Evolutionary conservation across 2,888 invertebrate species (phyloP).

Genomic region (Conchocele bisecta): DNA sequence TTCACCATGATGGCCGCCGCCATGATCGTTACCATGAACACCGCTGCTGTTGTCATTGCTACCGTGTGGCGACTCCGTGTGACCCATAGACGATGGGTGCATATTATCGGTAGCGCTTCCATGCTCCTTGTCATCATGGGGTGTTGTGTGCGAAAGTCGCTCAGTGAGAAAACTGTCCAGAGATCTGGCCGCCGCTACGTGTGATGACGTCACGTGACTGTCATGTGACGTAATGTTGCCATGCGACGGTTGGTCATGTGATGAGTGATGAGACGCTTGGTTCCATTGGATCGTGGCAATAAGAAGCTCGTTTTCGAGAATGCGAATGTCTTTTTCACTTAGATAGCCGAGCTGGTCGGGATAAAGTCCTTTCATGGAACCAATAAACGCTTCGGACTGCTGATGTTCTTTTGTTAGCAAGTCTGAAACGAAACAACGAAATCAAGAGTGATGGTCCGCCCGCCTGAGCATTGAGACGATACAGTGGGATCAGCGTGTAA

Average conservation of each 20-base stretch:
- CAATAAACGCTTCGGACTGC: conserved; percentile 47
- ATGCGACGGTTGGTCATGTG: too few relatives aligned
- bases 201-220: too few relatives aligned
- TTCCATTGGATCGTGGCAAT: conserved; percentile 48
- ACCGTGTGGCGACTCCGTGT: not conserved
- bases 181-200: too few relatives aligned
- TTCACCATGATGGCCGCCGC: not conserved
- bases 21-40: not conserved
- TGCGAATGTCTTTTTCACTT: conserved; percentile 29
- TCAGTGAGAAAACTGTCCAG: too few relatives aligned
- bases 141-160: too few relatives aligned
- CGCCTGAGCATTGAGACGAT: too few relatives aligned
- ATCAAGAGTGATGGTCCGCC: too few relatives aligned
- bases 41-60: not conserved
- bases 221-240: too few relatives aligned
- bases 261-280: too few relatives aligned
- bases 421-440: conserved; percentile 38
- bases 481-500: too few relatives aligned
- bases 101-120: not conserved
- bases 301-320: conserved; percentile 40
- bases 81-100: not conserved
- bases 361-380: conserved; percentile 50
- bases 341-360: conserved; percentile 36
- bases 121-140: not conserved
- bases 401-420: conserved; percentile 47